phyloP scores from a whole-genome alignment of 1,140 invertebrate genomes.

The Cardiocondyla obscurior region DNA sequence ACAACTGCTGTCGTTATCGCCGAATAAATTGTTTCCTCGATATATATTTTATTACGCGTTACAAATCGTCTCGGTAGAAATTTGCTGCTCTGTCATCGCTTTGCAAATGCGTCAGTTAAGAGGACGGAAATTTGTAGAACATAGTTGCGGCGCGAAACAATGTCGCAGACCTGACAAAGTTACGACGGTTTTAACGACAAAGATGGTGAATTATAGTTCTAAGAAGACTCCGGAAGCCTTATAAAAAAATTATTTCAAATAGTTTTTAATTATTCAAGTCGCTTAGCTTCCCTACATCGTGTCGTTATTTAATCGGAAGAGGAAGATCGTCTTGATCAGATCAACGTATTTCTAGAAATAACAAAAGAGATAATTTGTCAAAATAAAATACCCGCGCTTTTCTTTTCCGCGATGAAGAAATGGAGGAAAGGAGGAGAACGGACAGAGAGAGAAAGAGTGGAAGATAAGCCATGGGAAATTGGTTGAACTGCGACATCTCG shows the following conservation, averaged over 20 bases:
- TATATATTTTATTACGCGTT: not conserved
- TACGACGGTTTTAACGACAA: slow-evolving; percentile 22
- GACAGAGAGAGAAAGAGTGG: not conserved
- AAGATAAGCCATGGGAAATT: slow-evolving; percentile 51
- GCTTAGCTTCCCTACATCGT: not conserved
- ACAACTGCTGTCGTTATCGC: not conserved
- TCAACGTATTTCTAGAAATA: not conserved
- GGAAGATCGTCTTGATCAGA: not conserved
- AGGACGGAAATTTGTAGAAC: slow-evolving; percentile 40
- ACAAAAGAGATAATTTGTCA: slow-evolving; percentile 20
- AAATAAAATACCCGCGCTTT: slow-evolving; percentile 4
- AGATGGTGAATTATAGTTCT: not conserved
- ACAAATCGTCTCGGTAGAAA: not conserved
- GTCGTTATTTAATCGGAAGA: not conserved
- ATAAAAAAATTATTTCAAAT: not conserved
- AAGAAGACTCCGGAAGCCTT: not conserved
- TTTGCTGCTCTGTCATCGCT: slow-evolving; percentile 11
- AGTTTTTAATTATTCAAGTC: not conserved
- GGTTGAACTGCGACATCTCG: slow-evolving; percentile 50
- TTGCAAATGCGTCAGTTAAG: slow-evolving; percentile 37
- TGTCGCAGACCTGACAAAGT: slow-evolving; percentile 37
- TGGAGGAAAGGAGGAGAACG: not conserved
- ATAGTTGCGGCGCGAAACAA: slow-evolving; percentile 48
- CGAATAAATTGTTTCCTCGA: not conserved
- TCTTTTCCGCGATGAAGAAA: not conserved